phyloP scores from a whole-genome alignment of 2,888 invertebrate species.

The Malachius bipustulatus region DNA sequence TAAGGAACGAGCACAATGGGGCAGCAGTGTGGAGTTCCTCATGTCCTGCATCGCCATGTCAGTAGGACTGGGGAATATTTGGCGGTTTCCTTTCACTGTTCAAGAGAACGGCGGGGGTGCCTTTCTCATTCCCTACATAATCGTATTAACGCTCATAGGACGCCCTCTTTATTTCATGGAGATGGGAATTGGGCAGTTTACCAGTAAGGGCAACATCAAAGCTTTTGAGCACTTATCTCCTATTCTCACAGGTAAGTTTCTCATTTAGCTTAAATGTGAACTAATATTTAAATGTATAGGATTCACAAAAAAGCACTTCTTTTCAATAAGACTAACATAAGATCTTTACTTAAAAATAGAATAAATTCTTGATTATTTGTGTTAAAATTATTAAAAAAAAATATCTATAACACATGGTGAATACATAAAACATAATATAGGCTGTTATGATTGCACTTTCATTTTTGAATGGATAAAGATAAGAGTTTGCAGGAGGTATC shows the following conservation, averaged over 20 bases:
- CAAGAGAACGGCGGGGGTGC: conserved; percentile 58
- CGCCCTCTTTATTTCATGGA: conserved; percentile 79
- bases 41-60: conserved; percentile 54
- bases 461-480: no score
- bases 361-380: no score
- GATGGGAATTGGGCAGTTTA: conserved; percentile 72
- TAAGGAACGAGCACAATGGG: conserved; percentile 41
- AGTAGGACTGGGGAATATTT: conserved; percentile 55
- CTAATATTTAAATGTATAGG: no score
- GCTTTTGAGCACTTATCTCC: conserved; percentile 56
- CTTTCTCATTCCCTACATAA: conserved; percentile 53
- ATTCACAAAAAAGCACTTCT: no score
- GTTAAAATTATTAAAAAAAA: no score
- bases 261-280: no score
- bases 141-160: conserved; percentile 52
- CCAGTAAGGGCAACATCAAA: conserved; percentile 64
- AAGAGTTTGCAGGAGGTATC: no score
- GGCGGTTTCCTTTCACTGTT: conserved; percentile 55
- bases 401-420: no score
- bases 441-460: no score
- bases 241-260: conserved; percentile 58
- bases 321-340: no score
- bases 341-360: no score
- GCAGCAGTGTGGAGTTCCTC: conserved; percentile 49
- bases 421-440: no score